A percentile compares a stretch with the other conserved stretches of the same genome.
These are phyloP conservation scores for Carcinoscorpius rotundicauda DNA, from an alignment of 1,140 invertebrate genomes.

Conservation along the genomic window DNA sequence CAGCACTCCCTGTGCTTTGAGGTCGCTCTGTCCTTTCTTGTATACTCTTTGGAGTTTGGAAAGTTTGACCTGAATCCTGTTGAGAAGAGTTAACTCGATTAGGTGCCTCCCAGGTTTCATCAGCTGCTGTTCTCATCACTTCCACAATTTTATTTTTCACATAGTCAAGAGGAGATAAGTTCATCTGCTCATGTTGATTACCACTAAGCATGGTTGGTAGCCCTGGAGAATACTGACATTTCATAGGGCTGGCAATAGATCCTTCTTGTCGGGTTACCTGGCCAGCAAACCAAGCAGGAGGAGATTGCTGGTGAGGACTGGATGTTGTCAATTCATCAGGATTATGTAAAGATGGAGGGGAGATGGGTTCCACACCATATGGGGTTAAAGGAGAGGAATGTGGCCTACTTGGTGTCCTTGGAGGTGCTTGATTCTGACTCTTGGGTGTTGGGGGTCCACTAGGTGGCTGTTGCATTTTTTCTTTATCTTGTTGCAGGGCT, in stretches of 20 bases:
- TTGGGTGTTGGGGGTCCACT: conserved; percentile 14
- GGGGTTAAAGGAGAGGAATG: conserved; percentile 22
- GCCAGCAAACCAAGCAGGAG: neutral
- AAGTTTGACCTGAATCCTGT: neutral
- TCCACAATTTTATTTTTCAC: conserved; percentile 82
- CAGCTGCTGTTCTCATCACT: conserved; percentile 59
- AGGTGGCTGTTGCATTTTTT: conserved; percentile 21
- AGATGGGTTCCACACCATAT: conserved; percentile 25
- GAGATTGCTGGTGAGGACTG: too few species aligned
- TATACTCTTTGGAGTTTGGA: neutral
- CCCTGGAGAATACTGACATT: too few species aligned
- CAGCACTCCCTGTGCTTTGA: conserved; percentile 4
- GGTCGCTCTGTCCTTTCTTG: conserved; percentile 1
- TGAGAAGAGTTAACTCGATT: too few species aligned
- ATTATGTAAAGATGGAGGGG: conserved; percentile 21
- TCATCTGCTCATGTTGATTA: conserved; percentile 19
- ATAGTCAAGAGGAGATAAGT: conserved; percentile 53
- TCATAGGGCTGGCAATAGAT: neutral
- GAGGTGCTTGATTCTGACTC: neutral
- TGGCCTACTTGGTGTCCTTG: neutral
- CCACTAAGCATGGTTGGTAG: neutral
- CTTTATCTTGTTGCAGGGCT: conserved; percentile 34
- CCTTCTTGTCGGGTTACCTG: neutral
- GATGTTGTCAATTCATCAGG: neutral
- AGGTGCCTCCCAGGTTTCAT: too few species aligned